These are phyloP conservation scores for Platycercus adscitus DNA, from an alignment of 2,113 vertebrate genomes.

Conservation along the genomic window DNA sequence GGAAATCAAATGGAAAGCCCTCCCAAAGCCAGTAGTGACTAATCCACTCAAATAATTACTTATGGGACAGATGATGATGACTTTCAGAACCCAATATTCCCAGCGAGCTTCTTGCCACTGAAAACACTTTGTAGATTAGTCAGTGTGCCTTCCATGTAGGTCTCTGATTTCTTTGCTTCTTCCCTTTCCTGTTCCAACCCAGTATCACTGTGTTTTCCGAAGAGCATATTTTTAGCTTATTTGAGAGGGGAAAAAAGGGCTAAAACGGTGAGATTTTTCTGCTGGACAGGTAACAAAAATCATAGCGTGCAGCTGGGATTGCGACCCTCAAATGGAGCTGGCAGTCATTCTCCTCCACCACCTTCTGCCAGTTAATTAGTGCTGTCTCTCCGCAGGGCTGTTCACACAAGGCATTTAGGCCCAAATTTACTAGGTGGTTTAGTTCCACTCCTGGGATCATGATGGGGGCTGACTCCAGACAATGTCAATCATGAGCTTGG, in stretches of 20 bases:
- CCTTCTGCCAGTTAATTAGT: neutral
- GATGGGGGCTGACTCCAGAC: neutral
- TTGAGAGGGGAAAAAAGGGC: neutral
- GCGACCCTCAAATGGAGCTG: neutral
- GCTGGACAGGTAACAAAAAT: neutral
- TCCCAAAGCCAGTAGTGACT: slow-evolving; percentile 12
- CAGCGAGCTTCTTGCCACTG: neutral
- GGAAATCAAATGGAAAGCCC: neutral
- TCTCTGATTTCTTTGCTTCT: neutral
- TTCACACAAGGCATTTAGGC: neutral
- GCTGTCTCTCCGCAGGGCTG: neutral
- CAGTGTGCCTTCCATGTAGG: neutral
- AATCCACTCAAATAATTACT: slow-evolving; percentile 27
- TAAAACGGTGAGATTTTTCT: neutral
- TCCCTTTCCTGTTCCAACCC: neutral
- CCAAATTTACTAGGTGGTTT: neutral
- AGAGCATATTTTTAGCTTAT: neutral
- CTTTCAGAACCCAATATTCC: neutral
- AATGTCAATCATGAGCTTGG: neutral
- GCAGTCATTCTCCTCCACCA: rapidly evolving
- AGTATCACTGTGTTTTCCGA: neutral
- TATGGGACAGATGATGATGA: neutral
- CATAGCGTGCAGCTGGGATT: neutral
- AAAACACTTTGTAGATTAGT: neutral
- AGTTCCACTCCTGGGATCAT: neutral